Evolutionary conservation across 2,113 vertebrate species (phyloP).

Genomic region (Muscicapa adusta): DNA sequence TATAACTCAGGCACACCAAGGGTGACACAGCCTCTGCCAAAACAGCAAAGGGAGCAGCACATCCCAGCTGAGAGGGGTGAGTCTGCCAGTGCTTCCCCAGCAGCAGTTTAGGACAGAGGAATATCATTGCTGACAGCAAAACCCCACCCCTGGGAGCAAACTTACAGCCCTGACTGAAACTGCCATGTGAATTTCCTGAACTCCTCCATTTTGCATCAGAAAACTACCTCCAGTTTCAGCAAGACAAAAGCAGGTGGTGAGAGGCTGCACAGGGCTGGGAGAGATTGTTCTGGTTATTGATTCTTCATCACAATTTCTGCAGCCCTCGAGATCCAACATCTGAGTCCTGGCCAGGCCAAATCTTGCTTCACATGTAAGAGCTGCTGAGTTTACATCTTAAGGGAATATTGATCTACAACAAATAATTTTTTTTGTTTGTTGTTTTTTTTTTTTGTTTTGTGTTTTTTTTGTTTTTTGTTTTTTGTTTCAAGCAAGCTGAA

Average conservation of each 20-base stretch:
- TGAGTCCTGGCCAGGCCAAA: not conserved
- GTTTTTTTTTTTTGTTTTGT: not conserved
- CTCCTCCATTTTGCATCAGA: slow-evolving; percentile 12
- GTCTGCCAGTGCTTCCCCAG: not conserved
- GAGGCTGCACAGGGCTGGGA: not conserved
- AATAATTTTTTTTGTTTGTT: not conserved
- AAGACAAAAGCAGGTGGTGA: not conserved
- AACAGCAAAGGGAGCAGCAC: not conserved
- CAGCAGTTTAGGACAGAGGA: not conserved
- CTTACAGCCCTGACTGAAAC: not conserved
- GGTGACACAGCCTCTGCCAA: not conserved
- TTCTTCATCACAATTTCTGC: slow-evolving; percentile 23
- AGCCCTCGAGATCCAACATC: not conserved
- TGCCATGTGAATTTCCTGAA: not conserved
- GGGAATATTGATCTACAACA: slow-evolving; percentile 34
- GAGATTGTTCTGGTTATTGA: slow-evolving; percentile 21
- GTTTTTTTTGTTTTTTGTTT: too few relatives aligned
- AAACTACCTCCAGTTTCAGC: not conserved
- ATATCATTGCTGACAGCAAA: not conserved
- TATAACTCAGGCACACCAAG: not conserved
- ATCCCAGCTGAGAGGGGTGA: not conserved
- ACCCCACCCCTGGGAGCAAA: not conserved
- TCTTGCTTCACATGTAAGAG: not conserved
- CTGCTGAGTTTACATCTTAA: slow-evolving; percentile 23
- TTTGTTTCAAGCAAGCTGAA: slow-evolving; percentile 6